A percentile compares a stretch with the other conserved stretches of the same genome.
phyloP scores from a whole-genome alignment of 37 sponge, comb jelly and placozoan species.

The Haliclona indistincta region DNA sequence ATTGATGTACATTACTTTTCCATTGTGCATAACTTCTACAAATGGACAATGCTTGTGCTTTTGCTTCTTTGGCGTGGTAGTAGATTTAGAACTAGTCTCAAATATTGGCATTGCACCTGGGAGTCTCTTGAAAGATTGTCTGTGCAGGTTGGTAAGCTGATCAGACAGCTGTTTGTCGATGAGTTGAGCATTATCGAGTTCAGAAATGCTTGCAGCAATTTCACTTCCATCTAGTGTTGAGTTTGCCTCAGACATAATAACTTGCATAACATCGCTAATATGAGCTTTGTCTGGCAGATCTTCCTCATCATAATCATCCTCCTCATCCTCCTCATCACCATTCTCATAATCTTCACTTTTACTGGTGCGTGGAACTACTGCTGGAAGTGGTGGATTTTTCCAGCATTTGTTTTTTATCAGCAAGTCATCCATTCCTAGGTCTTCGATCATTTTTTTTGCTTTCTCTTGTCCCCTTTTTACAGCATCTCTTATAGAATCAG shows the following conservation, averaged over 20 bases:
- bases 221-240: constrained; percentile 1
- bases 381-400: constrained; percentile 29
- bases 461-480: constrained; percentile 12
- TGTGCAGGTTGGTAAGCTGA: too few species aligned
- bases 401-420: constrained; percentile 18
- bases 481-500: constrained; percentile 8
- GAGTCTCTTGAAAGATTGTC: background rate
- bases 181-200: background rate
- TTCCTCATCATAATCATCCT: constrained; percentile 26
- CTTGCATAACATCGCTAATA: background rate
- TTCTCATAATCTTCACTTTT: constrained; percentile 3
- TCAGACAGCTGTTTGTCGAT: constrained; percentile 6
- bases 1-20: constrained; percentile 7
- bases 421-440: constrained; percentile 38
- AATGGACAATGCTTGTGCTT: constrained; percentile 24
- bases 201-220: background rate
- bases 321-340: constrained; percentile 20
- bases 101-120: background rate
- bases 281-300: background rate
- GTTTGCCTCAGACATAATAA: background rate
- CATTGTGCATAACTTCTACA: constrained; percentile 18
- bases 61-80: background rate
- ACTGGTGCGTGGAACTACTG: background rate
- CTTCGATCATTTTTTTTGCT: constrained; percentile 17
- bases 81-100: background rate